A percentile compares a stretch with the other conserved stretches of the same genome.
Evolutionary conservation across 2,797 vertebrate genomes (phyloP).

Genomic region (Periophthalmus magnuspinnatus): DNA sequence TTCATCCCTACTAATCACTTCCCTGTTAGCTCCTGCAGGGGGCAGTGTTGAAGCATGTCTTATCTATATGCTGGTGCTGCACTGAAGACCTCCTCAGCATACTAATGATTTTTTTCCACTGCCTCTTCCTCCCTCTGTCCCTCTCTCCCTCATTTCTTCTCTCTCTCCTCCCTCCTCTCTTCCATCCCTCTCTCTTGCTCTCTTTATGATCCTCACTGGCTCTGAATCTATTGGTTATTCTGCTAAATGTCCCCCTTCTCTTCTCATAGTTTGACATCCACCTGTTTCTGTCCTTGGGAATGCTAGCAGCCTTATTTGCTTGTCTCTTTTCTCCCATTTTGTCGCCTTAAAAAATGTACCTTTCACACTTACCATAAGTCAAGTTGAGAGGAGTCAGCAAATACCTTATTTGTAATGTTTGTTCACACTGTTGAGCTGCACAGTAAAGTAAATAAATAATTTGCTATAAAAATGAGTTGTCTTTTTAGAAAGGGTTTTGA

Average conservation of each 20-base stretch:
- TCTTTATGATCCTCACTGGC: conserved; percentile 13
- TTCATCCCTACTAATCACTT: conserved; percentile 18
- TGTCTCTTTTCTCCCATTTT: conserved; percentile 15
- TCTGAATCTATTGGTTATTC: conserved; percentile 22
- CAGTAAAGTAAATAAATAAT: background rate
- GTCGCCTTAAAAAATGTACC: too few relatives aligned
- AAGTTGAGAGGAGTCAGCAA: conserved; percentile 48
- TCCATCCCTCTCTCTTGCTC: conserved; percentile 18
- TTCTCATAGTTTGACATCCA: conserved; percentile 42
- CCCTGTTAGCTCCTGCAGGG: conserved; percentile 55
- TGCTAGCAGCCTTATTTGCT: conserved; percentile 22
- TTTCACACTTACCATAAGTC: background rate
- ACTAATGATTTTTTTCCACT: conserved; percentile 68
- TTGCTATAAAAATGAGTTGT: conserved; percentile 63
- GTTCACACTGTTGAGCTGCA: background rate
- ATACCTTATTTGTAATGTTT: background rate
- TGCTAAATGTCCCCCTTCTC: conserved; percentile 30
- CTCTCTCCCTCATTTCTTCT: too few relatives aligned
- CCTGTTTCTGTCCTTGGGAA: conserved; percentile 44
- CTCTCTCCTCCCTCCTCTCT: conserved; percentile 9
- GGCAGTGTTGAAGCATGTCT: conserved; percentile 62
- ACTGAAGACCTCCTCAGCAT: conserved; percentile 76
- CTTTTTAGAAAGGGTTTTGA: conserved; percentile 18
- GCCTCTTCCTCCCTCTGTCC: conserved; percentile 22
- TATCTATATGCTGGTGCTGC: conserved; percentile 64